Evolutionary conservation across 2,888 invertebrate species (phyloP), one percentile per base, ranked within the genome.

Genomic region (Drosophila infuscata): DNA sequence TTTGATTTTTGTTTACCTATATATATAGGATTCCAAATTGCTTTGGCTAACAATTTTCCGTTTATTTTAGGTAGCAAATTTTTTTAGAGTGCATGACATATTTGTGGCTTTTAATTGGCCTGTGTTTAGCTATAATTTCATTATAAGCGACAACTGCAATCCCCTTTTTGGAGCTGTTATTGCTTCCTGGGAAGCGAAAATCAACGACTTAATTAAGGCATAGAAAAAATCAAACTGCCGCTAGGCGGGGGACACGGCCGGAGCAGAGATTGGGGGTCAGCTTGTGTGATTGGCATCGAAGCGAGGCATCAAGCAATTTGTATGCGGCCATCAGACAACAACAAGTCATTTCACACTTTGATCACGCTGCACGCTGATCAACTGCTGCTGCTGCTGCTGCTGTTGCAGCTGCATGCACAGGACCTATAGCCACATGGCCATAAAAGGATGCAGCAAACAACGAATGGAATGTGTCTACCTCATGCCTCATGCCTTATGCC

Each of bases 281-380:
- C 25, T 25, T 46, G 46, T 74, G 65, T 63, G 81, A 70, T 81
- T 74, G 73, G 76, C 68, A 75, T 76, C 70, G 83, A 60, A 90
- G 46, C 46, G 64, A 91, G 89, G 92, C 89, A 92, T 91, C 85
- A 92, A 92, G 83, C 90, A 92, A 92, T 92, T 92, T 92, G 92
- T 92, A 87, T 83, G 81, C 84, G 91, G 81, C 83, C 86, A 91
- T 87, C 84, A 69, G 80, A 79, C 88, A 79, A 78, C 82, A 89
- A 91, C 92, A 91, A 91, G 91, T 89, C 84, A 89, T 88, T 92
- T 91, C 91, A 91, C 91, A 91, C 91, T 92, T 91, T 85, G 86
- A 89, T 91, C 92, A 91, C 91, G 91, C 90, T 88, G 83, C 75
- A 65, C 53, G 74, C 48, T 73, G 73, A 53, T 57, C 57, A 71